Conservation (phyloP, 2,797 vertebrate species). For the Coccyzus lansbergi region DNA sequence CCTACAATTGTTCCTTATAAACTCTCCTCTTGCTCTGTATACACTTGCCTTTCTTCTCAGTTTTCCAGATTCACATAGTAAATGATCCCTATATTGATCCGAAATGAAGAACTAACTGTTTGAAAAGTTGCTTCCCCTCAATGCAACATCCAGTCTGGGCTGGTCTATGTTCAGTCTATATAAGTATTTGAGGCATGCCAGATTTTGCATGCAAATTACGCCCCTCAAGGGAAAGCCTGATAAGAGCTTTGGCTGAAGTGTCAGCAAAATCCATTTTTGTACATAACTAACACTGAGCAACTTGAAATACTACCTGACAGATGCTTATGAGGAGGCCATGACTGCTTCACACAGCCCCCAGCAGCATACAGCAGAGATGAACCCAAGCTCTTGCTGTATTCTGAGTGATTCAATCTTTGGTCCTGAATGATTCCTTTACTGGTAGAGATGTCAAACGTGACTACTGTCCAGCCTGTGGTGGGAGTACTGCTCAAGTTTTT, state of each 20-base stretch:
- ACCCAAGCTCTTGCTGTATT: background rate
- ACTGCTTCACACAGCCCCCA: background rate
- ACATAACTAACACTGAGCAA: background rate
- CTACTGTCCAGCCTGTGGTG: background rate
- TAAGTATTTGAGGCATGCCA: background rate
- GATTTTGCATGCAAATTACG: constrained; percentile 3
- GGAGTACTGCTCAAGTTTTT: background rate
- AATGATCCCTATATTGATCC: background rate
- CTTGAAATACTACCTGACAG: background rate
- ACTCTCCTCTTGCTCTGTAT: background rate
- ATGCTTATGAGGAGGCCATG: background rate
- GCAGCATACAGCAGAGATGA: background rate
- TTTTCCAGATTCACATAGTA: background rate
- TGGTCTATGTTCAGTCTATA: background rate
- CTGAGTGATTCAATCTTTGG: background rate
- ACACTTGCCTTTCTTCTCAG: background rate
- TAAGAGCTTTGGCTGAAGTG: background rate
- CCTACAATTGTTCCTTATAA: background rate
- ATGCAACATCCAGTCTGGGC: background rate
- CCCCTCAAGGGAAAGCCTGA: background rate
- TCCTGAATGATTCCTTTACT: background rate
- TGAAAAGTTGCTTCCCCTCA: background rate
- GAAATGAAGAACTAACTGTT: background rate
- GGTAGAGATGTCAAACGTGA: background rate
- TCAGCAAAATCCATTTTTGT: constrained; percentile 2